These are phyloP conservation scores for Conomelus anceps DNA, from an alignment of 2,888 invertebrate species.

Conservation along the genomic window DNA sequence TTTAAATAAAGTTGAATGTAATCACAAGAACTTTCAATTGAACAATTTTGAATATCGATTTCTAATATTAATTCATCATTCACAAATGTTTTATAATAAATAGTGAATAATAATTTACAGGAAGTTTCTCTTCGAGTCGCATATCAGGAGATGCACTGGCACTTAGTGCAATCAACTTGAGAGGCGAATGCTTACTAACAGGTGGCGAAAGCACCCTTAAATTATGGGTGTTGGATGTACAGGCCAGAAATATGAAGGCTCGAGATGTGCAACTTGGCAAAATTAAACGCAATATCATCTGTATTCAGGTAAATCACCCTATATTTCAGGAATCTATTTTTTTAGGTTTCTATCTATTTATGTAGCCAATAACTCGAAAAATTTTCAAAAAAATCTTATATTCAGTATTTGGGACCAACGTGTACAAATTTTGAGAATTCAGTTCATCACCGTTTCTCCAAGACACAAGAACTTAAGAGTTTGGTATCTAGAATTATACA, in stretches of 20 bases:
- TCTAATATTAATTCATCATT: background rate
- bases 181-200: slow-evolving; percentile 61
- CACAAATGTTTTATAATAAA: background rate
- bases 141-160: slow-evolving; percentile 65
- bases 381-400: no score
- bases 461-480: no score
- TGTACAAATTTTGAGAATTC: no score
- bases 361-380: no score
- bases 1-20: no score
- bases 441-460: no score
- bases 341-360: no score
- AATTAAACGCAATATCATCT: slow-evolving; percentile 66
- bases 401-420: no score
- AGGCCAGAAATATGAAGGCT: slow-evolving; percentile 61
- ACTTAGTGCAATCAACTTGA: slow-evolving; percentile 49
- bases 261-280: slow-evolving; percentile 72
- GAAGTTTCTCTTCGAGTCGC: slow-evolving; percentile 52
- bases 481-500: no score
- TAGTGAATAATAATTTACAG: slow-evolving; percentile 28
- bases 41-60: no score
- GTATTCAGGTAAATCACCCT: slow-evolving; percentile 50
- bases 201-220: slow-evolving; percentile 67
- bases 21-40: no score
- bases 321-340: no score
- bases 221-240: slow-evolving; percentile 66